Evolutionary conservation across 2,797 vertebrate species (phyloP).

Genomic region (Danio choprae): DNA sequence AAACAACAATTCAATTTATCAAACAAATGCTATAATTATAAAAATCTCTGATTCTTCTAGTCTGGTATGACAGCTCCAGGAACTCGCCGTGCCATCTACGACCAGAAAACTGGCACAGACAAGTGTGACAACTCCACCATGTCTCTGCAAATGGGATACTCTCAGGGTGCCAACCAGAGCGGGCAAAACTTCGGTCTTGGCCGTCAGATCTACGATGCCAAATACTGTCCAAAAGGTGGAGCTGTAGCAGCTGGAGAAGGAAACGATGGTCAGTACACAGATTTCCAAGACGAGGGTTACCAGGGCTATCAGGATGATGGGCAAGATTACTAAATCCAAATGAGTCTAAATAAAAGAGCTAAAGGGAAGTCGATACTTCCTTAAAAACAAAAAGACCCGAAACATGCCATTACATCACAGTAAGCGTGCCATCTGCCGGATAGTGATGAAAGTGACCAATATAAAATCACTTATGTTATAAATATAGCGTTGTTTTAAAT

Average conservation of each 20-base stretch:
- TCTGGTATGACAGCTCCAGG: slow-evolving; percentile 95
- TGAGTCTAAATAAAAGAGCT: slow-evolving; percentile 23
- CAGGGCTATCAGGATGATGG: slow-evolving; percentile 81
- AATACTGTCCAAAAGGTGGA: slow-evolving; percentile 87
- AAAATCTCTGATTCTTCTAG: slow-evolving; percentile 69
- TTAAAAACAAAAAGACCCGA: slow-evolving; percentile 11
- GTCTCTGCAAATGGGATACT: slow-evolving; percentile 95
- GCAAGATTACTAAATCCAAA: slow-evolving; percentile 71
- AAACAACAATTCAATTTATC: too few relatives aligned
- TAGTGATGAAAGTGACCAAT: slow-evolving; percentile 10
- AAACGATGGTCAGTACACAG: slow-evolving; percentile 64
- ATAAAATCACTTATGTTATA: slow-evolving; percentile 16
- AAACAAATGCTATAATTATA: neutral
- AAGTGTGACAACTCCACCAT: slow-evolving; percentile 94
- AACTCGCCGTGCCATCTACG: slow-evolving; percentile 91
- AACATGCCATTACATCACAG: slow-evolving; percentile 6
- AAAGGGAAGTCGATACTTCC: slow-evolving; percentile 26
- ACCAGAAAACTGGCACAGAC: slow-evolving; percentile 88
- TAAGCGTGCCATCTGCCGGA: neutral
- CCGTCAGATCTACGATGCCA: slow-evolving; percentile 92
- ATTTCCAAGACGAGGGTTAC: slow-evolving; percentile 80
- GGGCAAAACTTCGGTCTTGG: slow-evolving; percentile 92
- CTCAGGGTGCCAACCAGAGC: slow-evolving; percentile 89
- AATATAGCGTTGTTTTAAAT: neutral
- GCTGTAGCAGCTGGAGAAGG: slow-evolving; percentile 48